These are phyloP conservation scores for Coelopa frigida DNA, from an alignment of 1,140 invertebrate species.

Conservation along the genomic window DNA sequence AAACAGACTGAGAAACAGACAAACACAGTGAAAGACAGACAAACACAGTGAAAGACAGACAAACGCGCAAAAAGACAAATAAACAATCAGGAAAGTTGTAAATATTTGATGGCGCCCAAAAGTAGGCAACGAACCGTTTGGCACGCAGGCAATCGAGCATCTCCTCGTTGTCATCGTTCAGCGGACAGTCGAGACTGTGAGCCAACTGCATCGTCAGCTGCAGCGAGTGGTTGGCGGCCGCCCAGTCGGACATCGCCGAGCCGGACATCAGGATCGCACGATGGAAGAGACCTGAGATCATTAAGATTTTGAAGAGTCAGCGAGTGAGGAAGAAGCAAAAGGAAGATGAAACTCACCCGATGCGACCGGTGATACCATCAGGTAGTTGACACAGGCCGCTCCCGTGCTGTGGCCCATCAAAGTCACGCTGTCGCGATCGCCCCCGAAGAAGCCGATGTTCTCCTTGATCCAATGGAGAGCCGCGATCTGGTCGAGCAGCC, in stretches of 20 bases:
- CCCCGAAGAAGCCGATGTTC: slow-evolving; percentile 78
- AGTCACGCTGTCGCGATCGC: slow-evolving; percentile 76
- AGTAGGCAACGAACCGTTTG: slow-evolving; percentile 38
- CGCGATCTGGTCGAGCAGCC: slow-evolving; percentile 79
- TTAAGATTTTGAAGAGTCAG: neutral
- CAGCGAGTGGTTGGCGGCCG: slow-evolving; percentile 71
- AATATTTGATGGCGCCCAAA: neutral
- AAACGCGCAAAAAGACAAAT: too few relatives aligned
- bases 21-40: too few relatives aligned
- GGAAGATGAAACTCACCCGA: slow-evolving; percentile 48
- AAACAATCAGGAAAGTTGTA: neutral
- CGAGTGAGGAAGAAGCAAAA: slow-evolving; percentile 1
- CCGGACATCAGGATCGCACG: slow-evolving; percentile 91
- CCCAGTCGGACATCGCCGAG: slow-evolving; percentile 83
- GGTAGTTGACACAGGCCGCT: slow-evolving; percentile 81
- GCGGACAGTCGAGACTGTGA: slow-evolving; percentile 69
- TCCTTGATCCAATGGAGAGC: slow-evolving; percentile 82
- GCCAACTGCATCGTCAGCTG: slow-evolving; percentile 76
- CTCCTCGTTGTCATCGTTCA: slow-evolving; percentile 44
- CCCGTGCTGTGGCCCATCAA: slow-evolving; percentile 91
- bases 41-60: too few relatives aligned
- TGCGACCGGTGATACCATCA: slow-evolving; percentile 78
- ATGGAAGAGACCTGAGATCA: slow-evolving; percentile 70
- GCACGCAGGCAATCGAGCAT: slow-evolving; percentile 56
- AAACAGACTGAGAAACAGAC: too few relatives aligned